Base-by-base conservation (phyloP, 2,888 invertebrate species). In the Idaea aversata region DNA sequence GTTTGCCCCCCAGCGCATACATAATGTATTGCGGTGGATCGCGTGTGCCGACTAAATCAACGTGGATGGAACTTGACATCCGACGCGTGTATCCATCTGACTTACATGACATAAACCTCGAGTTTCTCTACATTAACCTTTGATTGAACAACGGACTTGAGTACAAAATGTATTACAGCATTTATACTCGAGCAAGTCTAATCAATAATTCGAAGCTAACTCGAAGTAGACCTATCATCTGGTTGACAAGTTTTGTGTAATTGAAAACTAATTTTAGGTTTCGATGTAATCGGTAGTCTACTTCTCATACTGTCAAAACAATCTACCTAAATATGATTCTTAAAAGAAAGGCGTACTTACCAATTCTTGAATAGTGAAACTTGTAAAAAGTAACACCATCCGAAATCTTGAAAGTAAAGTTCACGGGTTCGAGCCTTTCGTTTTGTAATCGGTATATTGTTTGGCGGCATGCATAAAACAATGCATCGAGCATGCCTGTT, bases 401-500 rank as follows among this genome's bases (percentile, higher is more conserved):
- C 36, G 47, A 47, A 47, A 47, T 47, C 47, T 47, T 47, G 47
- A 47, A 47, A 47, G 47, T 47, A 10, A 13, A 10, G 47, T 47
- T 47, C 47, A 13, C 5, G 25, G 25, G 25, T 25, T 25, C 25
- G 47, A 47, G 47, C 13, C 7, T 47, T 47, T 47, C 10, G 47
- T 47, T 47, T 0, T 13, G 6, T 47, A 47, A 47, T 47, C 47
- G 47, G 47, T 47, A 59, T 59, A 59, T 59, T 87, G 83, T 80
- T 82, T 84, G 83, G 82, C 82, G 82, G 81, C 84, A 79, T 83
- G 83, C 88, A 90, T 92, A 90, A 93, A 93, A 93, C 92, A 93
- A 93, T 93, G 92, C 92, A 91, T 89, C 86, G 89, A 85, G 82
- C 92, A 89, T 91, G 92, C 88, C 85, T 87, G 88, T 88, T 90